Conservation (phyloP, 1,140 invertebrate species). For the Triops longicaudatus region DNA sequence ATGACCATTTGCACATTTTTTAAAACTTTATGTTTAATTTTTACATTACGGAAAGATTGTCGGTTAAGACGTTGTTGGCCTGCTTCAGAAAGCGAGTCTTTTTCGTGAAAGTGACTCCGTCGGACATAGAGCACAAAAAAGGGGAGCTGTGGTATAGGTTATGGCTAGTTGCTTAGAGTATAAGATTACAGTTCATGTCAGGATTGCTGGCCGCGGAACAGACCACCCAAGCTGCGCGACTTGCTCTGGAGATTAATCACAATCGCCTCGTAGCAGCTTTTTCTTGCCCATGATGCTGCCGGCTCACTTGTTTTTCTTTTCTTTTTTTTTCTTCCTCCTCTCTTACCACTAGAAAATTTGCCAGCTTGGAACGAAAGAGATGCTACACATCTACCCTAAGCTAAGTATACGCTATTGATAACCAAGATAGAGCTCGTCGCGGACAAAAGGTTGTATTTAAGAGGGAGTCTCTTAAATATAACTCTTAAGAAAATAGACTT, state of each 20-base stretch:
- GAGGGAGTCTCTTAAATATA: too few species aligned
- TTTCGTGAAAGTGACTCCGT: background rate
- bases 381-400: background rate
- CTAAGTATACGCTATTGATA: background rate
- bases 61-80: background rate
- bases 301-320: background rate
- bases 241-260: conserved; percentile 24
- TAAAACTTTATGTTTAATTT: background rate
- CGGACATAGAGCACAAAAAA: conserved; percentile 18
- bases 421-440: background rate
- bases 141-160: conserved; percentile 17
- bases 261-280: conserved; percentile 18
- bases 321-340: too few species aligned
- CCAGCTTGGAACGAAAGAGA: background rate
- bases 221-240: conserved; percentile 23
- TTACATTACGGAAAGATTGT: background rate
- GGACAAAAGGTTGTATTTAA: too few species aligned
- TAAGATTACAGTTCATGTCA: conserved; percentile 27
- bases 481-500: too few species aligned
- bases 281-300: conserved; percentile 9
- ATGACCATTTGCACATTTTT: too few species aligned
- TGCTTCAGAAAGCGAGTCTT: background rate
- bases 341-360: background rate
- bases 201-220: conserved; percentile 21
- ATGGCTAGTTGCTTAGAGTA: conserved; percentile 20